Evolutionary conservation across 2,888 invertebrate genomes (phyloP).

Genomic region (Pterostichus niger): DNA sequence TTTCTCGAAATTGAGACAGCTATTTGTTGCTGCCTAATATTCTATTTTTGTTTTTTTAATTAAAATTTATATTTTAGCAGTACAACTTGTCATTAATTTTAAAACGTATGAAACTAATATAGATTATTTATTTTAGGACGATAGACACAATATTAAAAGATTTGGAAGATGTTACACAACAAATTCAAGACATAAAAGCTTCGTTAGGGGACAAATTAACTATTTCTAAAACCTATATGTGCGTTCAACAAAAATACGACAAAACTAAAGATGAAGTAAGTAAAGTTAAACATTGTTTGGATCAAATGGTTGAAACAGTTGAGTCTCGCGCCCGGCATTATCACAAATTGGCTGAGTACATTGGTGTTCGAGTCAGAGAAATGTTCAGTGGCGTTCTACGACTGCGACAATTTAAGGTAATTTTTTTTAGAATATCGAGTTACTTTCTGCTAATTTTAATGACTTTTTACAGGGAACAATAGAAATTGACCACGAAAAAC

Average conservation of each 20-base stretch:
- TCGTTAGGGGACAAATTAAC: constrained; percentile 71
- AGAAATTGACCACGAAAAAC: constrained; percentile 78
- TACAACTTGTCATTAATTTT: too few relatives aligned
- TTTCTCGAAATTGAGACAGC: too few relatives aligned
- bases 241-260: constrained; percentile 73
- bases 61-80: too few relatives aligned
- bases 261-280: constrained; percentile 72
- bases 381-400: constrained; percentile 80
- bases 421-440: constrained; percentile 65
- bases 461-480: constrained; percentile 79
- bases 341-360: constrained; percentile 74
- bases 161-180: constrained; percentile 76
- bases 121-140: constrained; percentile 21
- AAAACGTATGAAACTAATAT: neutral
- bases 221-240: constrained; percentile 70
- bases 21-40: too few relatives aligned
- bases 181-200: constrained; percentile 76
- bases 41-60: too few relatives aligned
- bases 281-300: constrained; percentile 70
- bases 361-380: constrained; percentile 75
- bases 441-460: constrained; percentile 67
- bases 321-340: constrained; percentile 74
- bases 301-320: constrained; percentile 72
- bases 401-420: constrained; percentile 81
- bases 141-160: constrained; percentile 74